Evolutionary conservation across 2,888 invertebrate species (phyloP), one percentile per base, ranked within the genome.

Genomic region (Nomada fabriciana): DNA sequence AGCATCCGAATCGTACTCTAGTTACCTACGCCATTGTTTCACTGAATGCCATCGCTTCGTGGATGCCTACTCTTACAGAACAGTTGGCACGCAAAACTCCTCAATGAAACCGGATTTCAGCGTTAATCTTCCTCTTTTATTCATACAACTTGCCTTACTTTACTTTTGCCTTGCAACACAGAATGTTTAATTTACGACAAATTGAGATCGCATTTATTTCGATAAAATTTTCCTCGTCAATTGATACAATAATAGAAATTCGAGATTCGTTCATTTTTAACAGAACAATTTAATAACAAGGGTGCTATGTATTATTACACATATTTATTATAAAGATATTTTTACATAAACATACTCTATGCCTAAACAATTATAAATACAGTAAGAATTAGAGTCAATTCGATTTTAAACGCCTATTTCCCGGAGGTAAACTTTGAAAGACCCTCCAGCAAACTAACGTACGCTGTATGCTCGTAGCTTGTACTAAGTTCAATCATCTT

Each of bases 401-500:
- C 18, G 60, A 36, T 36, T 36, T 29, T 10, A 13, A 25, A n/a
- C 13, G 85, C 85, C 88, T 91, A 94, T 73, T 94, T 96, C 88
- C 95, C 96, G 80, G 96, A 95, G 72, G 98, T 97, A 94, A 98
- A 99, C 89, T 97, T 97, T 71, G 98, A 98, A 68, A 99, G 95
- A 59, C 96, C 96, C 94, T 98, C 97, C 71, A 99, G 95, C 47
- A 99, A 95, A 77, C 96, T 96, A 92, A 99, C 97, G 94, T 99
- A 99, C 2, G 97, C 96, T 2, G 96, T 95, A 94, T 99, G 99
- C 94, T 99, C 99, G 92, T 98, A 98, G 1, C 96, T 96, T 3
- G 99, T 99, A 92, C 98, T 97, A 93, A 98, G 96, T 83, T 97
- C 97, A 0, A 98, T 96, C 25, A 99, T 93, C 92, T 98, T 97